phyloP scores from a whole-genome alignment of 2,797 vertebrate species.

The Crenichthys baileyi region DNA sequence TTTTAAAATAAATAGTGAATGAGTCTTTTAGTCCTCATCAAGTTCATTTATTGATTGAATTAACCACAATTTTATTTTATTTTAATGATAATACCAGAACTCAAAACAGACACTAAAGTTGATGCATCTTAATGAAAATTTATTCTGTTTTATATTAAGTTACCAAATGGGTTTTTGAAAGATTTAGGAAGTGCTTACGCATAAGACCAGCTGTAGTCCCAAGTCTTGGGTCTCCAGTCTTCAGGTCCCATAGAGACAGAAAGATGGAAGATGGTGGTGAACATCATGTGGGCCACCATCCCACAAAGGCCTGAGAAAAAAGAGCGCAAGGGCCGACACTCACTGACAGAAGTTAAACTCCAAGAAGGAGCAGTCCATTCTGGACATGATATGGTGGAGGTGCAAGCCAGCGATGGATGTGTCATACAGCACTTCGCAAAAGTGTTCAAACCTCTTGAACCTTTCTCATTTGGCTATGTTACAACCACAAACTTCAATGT shows the following conservation, averaged over 20 bases:
- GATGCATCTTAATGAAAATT: neutral
- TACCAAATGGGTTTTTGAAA: neutral
- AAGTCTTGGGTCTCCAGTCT: conserved; percentile 91
- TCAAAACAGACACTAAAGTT: neutral
- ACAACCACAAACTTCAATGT: too few relatives aligned
- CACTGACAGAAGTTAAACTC: neutral
- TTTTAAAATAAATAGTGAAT: too few relatives aligned
- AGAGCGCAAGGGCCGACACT: conserved; percentile 2
- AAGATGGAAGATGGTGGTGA: conserved; percentile 91
- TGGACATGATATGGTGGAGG: neutral
- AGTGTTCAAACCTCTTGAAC: neutral
- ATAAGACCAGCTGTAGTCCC: conserved; percentile 95
- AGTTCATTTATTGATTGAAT: neutral
- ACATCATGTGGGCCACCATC: conserved; percentile 88
- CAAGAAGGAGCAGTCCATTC: neutral
- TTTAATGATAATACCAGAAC: neutral
- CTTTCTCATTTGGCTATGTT: too few relatives aligned
- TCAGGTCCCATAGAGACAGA: conserved; percentile 89
- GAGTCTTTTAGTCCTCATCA: neutral
- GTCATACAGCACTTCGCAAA: neutral
- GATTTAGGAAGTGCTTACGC: conserved; percentile 67
- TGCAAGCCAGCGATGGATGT: too few relatives aligned
- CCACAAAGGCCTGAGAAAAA: conserved; percentile 81
- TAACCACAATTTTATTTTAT: neutral
- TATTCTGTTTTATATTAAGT: neutral